These are phyloP conservation scores for Chamaea fasciata DNA, from an alignment of 2,113 vertebrate species.

Conservation along the genomic window DNA sequence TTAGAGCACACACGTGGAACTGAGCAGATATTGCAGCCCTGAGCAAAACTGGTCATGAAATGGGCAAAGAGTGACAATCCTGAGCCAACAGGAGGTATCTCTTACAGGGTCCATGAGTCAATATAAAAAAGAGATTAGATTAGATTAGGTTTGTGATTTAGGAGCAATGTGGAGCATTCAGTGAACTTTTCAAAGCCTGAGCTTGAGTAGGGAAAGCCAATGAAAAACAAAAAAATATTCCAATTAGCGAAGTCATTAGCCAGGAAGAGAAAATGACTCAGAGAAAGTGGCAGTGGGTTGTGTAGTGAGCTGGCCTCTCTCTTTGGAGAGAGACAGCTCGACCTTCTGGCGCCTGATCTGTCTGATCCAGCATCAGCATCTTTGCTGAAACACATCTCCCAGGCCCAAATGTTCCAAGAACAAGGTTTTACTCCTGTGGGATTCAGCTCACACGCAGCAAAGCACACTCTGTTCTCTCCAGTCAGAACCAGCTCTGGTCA, in stretches of 20 bases:
- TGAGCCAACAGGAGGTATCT: neutral
- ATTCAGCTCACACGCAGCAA: neutral
- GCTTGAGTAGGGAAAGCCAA: neutral
- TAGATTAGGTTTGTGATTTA: neutral
- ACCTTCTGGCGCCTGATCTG: neutral
- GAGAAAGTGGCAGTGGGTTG: neutral
- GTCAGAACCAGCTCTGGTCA: neutral
- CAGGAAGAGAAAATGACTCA: constrained; percentile 21
- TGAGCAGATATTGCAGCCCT: neutral
- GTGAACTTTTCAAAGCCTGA: constrained; percentile 21
- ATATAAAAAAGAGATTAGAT: neutral
- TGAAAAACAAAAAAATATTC: neutral
- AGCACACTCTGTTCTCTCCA: constrained; percentile 1
- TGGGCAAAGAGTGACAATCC: neutral
- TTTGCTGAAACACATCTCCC: neutral
- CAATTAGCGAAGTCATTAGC: constrained; percentile 6
- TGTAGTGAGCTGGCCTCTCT: neutral
- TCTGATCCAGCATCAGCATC: neutral
- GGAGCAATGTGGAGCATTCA: neutral
- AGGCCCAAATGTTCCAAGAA: neutral
- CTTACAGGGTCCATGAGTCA: neutral
- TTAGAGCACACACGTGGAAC: neutral
- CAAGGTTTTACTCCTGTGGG: neutral
- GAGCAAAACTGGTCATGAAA: neutral
- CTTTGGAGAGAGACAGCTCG: neutral